Conservation (phyloP, 2,888 invertebrate genomes). For the Ligdia adustata region DNA sequence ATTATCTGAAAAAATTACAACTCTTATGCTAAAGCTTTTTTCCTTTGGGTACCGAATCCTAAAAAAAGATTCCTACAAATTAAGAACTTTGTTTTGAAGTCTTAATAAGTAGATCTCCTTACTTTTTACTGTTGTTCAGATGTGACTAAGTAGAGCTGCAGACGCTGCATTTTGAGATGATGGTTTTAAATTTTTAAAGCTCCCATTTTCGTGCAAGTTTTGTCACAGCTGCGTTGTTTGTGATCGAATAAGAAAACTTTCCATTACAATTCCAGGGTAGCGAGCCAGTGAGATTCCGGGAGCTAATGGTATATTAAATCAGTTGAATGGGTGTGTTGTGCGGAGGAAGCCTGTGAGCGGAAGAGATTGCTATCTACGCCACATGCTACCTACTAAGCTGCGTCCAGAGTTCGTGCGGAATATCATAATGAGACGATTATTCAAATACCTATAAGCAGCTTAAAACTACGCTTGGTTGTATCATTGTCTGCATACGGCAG, state of each 20-base stretch:
- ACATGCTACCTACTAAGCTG: conserved; percentile 19
- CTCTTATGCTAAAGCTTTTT: too few species aligned
- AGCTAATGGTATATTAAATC: conserved; percentile 25
- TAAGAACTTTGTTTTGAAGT: too few species aligned
- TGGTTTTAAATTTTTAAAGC: too few species aligned
- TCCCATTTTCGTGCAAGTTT: too few species aligned
- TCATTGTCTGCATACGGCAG: neutral
- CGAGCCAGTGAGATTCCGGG: conserved; percentile 1
- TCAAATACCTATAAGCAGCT: conserved; percentile 6
- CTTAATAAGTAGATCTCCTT: too few species aligned
- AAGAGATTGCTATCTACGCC: conserved; percentile 9
- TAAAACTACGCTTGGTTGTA: neutral
- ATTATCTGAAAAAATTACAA: too few species aligned
- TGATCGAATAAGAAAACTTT: conserved; percentile 14
- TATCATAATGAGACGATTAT: conserved; percentile 41
- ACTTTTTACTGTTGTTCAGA: too few species aligned
- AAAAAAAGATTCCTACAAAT: too few species aligned
- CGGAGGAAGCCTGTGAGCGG: neutral
- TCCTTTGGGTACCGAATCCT: too few species aligned
- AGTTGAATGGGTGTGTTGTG: conserved; percentile 18
- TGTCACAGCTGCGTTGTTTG: conserved; percentile 10
- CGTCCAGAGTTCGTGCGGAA: conserved; percentile 36
- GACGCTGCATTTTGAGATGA: too few species aligned
- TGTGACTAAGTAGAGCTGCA: too few species aligned
- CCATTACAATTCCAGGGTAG: conserved; percentile 6